A percentile compares a stretch with the other conserved stretches of the same genome.
phyloP scores from a whole-genome alignment of 2,113 vertebrate genomes.

The Phrynocephalus versicolor region DNA sequence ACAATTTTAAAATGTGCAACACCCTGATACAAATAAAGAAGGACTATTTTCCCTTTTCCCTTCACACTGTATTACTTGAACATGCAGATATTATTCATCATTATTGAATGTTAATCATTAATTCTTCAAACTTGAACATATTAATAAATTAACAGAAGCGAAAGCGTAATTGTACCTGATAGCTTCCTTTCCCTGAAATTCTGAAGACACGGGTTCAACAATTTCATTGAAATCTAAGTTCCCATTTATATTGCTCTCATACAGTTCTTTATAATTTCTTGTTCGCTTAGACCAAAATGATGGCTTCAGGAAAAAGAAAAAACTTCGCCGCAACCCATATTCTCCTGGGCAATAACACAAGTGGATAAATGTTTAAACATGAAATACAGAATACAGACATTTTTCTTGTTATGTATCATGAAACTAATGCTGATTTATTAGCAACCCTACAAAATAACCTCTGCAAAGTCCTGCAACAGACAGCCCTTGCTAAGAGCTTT shows the following conservation, averaged over 20 bases:
- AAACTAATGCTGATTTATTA: too few species aligned
- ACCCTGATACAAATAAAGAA: too few species aligned
- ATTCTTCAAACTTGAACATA: not conserved
- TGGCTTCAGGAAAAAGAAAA: conserved; percentile 91
- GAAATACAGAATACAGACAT: not conserved
- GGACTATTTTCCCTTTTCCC: not conserved
- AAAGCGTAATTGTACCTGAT: conserved; percentile 82
- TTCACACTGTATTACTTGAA: not conserved
- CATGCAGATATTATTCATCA: not conserved
- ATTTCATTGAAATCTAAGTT: conserved; percentile 77
- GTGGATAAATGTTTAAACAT: not conserved
- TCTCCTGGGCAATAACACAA: conserved; percentile 78
- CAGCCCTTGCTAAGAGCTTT: too few species aligned
- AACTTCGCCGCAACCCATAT: conserved; percentile 84
- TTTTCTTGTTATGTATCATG: not conserved
- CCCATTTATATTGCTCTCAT: conserved; percentile 82
- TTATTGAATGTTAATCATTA: not conserved
- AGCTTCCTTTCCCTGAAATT: conserved; percentile 93
- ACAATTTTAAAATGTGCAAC: too few species aligned
- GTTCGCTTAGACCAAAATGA: conserved; percentile 93
- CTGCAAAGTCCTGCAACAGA: too few species aligned
- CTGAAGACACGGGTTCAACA: conserved; percentile 83
- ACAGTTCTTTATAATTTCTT: conserved; percentile 88
- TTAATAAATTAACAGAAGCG: not conserved
- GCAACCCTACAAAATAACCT: too few species aligned